phyloP scores from a whole-genome alignment of 1,140 invertebrate species.

The Venturia canescens region DNA sequence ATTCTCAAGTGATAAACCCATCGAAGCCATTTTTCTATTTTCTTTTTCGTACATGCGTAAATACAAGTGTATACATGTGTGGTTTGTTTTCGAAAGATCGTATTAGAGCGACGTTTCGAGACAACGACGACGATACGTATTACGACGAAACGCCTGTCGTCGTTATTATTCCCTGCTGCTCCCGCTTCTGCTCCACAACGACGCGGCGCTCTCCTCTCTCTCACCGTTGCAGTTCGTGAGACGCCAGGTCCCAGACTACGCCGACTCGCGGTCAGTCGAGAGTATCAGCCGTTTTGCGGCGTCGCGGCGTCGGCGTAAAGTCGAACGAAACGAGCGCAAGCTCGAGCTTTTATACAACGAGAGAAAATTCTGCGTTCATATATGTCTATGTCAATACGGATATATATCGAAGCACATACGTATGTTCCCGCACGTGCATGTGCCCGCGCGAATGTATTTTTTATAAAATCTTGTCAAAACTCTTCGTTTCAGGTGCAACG shows the following conservation, averaged over 20 bases:
- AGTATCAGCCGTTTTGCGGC: slow-evolving; percentile 52
- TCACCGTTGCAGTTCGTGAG: slow-evolving; percentile 65
- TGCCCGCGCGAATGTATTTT: neutral
- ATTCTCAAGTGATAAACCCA: too few species aligned
- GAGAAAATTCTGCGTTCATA: neutral
- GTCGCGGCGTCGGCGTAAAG: slow-evolving; percentile 60
- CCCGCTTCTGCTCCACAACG: too few species aligned
- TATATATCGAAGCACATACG: slow-evolving; percentile 1
- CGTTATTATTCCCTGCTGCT: too few species aligned
- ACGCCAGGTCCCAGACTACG: slow-evolving; percentile 67
- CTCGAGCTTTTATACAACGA: slow-evolving; percentile 47
- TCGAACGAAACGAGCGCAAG: slow-evolving; percentile 61
- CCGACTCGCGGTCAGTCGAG: slow-evolving; percentile 64
- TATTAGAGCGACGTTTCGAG: neutral
- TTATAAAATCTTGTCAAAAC: neutral
- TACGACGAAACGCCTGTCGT: too few species aligned
- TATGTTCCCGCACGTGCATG: neutral
- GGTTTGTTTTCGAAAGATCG: neutral
- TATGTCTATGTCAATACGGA: neutral
- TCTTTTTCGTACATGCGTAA: neutral
- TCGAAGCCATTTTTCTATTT: too few species aligned
- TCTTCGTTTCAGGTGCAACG: too few species aligned
- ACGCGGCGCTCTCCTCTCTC: slow-evolving; percentile 29
- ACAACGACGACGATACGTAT: slow-evolving; percentile 22
- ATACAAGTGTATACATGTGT: neutral